These are phyloP conservation scores for Syrista parreyssii DNA, from an alignment of 2,888 invertebrate species.

Conservation along the genomic window DNA sequence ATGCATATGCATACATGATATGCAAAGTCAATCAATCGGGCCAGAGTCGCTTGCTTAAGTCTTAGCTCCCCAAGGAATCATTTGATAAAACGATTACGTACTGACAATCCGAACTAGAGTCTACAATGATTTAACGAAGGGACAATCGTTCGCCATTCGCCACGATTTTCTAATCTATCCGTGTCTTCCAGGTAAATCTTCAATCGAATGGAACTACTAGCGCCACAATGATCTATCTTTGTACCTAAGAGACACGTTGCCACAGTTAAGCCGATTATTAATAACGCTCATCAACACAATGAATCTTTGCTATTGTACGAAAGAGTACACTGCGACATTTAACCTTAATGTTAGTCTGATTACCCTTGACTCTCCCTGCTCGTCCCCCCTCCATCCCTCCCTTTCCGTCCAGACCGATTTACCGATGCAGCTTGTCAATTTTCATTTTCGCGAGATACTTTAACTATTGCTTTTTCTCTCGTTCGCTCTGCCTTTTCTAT, in stretches of 20 bases:
- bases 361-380: background rate
- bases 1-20: background rate
- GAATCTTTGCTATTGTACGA: background rate
- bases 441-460: background rate
- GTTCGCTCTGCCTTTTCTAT: background rate
- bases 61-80: background rate
- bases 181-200: background rate
- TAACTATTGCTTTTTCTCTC: background rate
- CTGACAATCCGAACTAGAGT: background rate
- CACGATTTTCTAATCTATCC: background rate
- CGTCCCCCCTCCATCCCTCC: background rate
- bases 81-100: background rate
- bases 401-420: background rate
- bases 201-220: background rate
- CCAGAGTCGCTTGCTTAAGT: background rate
- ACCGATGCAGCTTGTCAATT: background rate
- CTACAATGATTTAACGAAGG: background rate
- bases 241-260: background rate
- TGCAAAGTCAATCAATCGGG: background rate
- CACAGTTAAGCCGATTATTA: background rate
- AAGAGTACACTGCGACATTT: background rate
- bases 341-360: background rate
- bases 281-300: accelerated
- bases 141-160: background rate
- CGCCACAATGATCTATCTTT: background rate